Evolutionary conservation across 2,797 vertebrate genomes (phyloP).

Genomic region (Micromesistius poutassou): DNA sequence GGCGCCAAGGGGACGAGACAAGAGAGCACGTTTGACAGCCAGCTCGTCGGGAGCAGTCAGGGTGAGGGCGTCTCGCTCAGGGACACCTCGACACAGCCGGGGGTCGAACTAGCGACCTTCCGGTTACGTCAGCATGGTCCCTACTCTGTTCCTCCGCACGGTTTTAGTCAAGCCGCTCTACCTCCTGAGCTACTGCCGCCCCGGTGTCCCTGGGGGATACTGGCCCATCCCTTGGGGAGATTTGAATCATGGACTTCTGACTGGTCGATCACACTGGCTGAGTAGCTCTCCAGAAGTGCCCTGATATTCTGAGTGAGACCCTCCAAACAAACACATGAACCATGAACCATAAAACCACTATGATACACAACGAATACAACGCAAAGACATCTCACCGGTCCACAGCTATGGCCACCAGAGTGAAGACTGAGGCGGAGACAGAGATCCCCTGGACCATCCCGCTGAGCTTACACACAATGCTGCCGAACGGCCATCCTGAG

Average conservation of each 20-base stretch:
- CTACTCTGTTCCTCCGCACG: too few species aligned
- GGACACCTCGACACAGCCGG: too few species aligned
- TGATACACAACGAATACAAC: neutral
- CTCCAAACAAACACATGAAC: neutral
- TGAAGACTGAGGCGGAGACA: slow-evolving; percentile 91
- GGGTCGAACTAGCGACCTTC: too few species aligned
- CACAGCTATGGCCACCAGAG: slow-evolving; percentile 87
- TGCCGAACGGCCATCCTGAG: slow-evolving; percentile 93
- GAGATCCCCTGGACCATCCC: slow-evolving; percentile 91
- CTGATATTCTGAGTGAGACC: neutral
- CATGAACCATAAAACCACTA: neutral
- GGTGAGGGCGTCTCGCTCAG: too few species aligned
- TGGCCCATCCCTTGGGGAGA: neutral
- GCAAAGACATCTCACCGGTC: slow-evolving; percentile 77
- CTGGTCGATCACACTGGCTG: neutral
- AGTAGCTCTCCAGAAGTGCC: neutral
- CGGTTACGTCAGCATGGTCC: too few species aligned
- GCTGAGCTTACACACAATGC: slow-evolving; percentile 84
- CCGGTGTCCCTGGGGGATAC: neutral
- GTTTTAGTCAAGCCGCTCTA: too few species aligned
- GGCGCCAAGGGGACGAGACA: too few species aligned
- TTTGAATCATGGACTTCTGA: neutral
- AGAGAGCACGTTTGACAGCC: too few species aligned
- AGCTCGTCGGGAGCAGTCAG: too few species aligned
- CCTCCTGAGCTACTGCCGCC: too few species aligned